These are phyloP conservation scores for Odiellus spinosus DNA, from an alignment of 2,888 invertebrate species.

Conservation along the genomic window DNA sequence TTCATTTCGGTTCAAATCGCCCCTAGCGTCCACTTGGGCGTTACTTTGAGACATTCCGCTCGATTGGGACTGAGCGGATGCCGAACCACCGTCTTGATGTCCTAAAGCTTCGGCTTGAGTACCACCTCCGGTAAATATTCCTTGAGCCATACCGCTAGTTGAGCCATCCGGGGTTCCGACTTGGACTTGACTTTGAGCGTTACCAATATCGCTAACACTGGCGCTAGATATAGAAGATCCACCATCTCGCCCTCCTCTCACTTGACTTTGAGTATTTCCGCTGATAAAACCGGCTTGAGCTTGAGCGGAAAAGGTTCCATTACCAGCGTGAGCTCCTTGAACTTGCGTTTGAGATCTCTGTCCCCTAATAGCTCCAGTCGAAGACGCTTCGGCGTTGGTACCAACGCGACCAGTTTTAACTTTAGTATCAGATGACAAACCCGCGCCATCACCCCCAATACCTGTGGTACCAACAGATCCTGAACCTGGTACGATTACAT, in stretches of 20 bases:
- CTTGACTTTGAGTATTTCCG: slow-evolving; percentile 12
- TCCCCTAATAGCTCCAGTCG: slow-evolving; percentile 8
- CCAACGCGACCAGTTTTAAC: slow-evolving; percentile 11
- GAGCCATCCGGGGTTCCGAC: slow-evolving; percentile 12
- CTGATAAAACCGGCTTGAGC: slow-evolving; percentile 15
- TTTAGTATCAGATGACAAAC: slow-evolving; percentile 13
- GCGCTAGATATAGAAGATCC: slow-evolving; percentile 14
- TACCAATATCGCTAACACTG: slow-evolving; percentile 9
- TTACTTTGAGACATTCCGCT: slow-evolving; percentile 11
- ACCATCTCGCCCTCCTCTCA: slow-evolving; percentile 11
- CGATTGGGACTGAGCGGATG: slow-evolving; percentile 14
- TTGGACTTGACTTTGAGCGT: slow-evolving; percentile 15
- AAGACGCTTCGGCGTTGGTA: slow-evolving; percentile 13
- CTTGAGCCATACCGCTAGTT: slow-evolving; percentile 13
- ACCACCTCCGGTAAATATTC: slow-evolving; percentile 9
- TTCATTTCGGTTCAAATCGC: slow-evolving; percentile 5
- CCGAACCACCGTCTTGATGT: slow-evolving; percentile 9
- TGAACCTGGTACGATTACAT: neutral
- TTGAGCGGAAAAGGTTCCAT: slow-evolving; percentile 16
- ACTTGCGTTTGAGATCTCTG: slow-evolving; percentile 14
- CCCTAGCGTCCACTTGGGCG: slow-evolving; percentile 11
- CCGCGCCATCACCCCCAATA: neutral
- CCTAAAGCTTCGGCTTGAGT: slow-evolving; percentile 12
- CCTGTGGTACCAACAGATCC: neutral
- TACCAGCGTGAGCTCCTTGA: slow-evolving; percentile 12